Evolutionary conservation across 1,140 invertebrate species (phyloP), one percentile per base, ranked within the genome.

Genomic region (Caerostris darwini): DNA sequence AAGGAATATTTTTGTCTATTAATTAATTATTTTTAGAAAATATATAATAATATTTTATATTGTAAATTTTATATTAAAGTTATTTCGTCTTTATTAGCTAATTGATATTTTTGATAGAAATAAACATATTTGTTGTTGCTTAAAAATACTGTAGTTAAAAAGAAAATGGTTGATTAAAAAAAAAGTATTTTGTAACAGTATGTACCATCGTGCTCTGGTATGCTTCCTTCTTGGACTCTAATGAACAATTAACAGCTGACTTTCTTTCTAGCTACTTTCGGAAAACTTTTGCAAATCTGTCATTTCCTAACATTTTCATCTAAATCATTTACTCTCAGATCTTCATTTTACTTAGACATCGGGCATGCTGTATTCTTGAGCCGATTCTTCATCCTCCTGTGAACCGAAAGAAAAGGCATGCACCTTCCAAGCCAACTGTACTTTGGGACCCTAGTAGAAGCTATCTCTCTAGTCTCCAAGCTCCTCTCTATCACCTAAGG

Each of bases 401-500:
- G 61, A 54, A 69, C 17, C 71, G 93, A 12, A 94, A 94, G 93
- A 94, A 94, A 86, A 81, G 88, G 82, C 69, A 88, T 82, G 82
- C 57, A 12, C 59, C 83, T 56, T 81, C 92, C 54, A 92, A 92
- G 54, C 85, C 92, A 54, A 59, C 57, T 53, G 87, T 94, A 58
- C 77, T 90, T 12, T 94, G 93, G 93, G 93, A 94, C 61, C 87
- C 93, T 5, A 90, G 87, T 94, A 81, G 92, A 71, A 90, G 93
- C 81, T 94, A 90, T 71, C 53, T 94, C 61, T 90, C 93, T 86
- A 83, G 59, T 34, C 88, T 90, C 50, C 10, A 69, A 61, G 86
- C 87, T 90, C 93, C 93, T 56, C 77, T 90, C 81, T 94, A 94
- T 71, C 93, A 90, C 82, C 93, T 94, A 12, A 69, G 81, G 88